These are phyloP conservation scores for Hirundichthys speculiger DNA, from an alignment of 2,113 vertebrate species.

Conservation along the genomic window DNA sequence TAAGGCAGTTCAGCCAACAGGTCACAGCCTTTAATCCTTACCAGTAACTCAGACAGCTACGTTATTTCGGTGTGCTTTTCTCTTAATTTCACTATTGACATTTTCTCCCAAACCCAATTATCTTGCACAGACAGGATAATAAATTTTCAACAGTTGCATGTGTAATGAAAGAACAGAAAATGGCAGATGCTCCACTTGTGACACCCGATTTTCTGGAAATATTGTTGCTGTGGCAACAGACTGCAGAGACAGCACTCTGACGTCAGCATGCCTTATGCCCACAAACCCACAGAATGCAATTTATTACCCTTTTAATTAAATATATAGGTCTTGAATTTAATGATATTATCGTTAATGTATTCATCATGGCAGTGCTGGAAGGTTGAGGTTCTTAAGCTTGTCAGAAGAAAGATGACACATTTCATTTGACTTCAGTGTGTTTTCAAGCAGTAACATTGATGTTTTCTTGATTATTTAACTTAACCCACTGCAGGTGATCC, in stretches of 20 bases:
- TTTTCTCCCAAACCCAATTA: slow-evolving; percentile 56
- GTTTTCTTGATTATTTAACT: background rate
- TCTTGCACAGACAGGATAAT: slow-evolving; percentile 50
- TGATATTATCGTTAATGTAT: slow-evolving; percentile 10
- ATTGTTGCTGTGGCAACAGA: slow-evolving; percentile 82
- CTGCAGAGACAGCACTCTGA: slow-evolving; percentile 69
- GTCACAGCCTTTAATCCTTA: slow-evolving; percentile 15
- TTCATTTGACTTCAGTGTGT: background rate
- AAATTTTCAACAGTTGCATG: slow-evolving; percentile 57
- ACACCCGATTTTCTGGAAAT: slow-evolving; percentile 81
- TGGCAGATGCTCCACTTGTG: slow-evolving; percentile 77
- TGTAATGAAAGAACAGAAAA: slow-evolving; percentile 73
- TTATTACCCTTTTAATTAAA: slow-evolving; percentile 29
- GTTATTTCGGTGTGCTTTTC: slow-evolving; percentile 16
- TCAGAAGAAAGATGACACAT: background rate
- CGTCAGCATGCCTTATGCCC: slow-evolving; percentile 67
- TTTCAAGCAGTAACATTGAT: background rate
- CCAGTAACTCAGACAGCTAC: slow-evolving; percentile 9
- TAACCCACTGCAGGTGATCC: slow-evolving; percentile 86
- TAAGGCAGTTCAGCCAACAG: background rate
- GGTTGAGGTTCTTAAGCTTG: background rate
- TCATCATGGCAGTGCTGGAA: background rate
- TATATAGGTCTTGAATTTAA: slow-evolving; percentile 24
- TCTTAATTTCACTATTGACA: slow-evolving; percentile 43
- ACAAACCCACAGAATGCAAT: slow-evolving; percentile 72